Percentiles rank a stretch among this genome's conserved stretches.
phyloP scores from a whole-genome alignment of 2,888 invertebrate genomes.

The Schizaphis graminum region DNA sequence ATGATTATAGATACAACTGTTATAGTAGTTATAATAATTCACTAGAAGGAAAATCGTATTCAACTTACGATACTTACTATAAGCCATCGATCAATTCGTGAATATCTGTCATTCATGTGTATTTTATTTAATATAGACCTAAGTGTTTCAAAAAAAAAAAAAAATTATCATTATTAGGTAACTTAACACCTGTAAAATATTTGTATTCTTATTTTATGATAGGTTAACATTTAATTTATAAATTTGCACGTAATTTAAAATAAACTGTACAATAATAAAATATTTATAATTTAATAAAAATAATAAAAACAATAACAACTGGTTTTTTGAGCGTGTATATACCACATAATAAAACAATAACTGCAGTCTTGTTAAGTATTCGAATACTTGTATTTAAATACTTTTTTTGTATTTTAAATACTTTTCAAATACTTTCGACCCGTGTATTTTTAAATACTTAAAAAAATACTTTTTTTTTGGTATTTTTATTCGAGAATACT shows the following conservation, averaged over 20 bases:
- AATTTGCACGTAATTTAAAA: neutral
- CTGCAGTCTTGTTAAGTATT: too few relatives aligned
- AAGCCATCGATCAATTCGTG: slow-evolving; percentile 42
- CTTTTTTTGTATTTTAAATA: too few relatives aligned
- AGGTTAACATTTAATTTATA: neutral
- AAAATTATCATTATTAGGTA: neutral
- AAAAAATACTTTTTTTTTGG: too few relatives aligned
- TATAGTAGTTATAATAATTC: slow-evolving; percentile 6
- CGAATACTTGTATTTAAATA: too few relatives aligned
- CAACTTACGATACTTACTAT: slow-evolving; percentile 46
- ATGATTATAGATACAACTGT: slow-evolving; percentile 40
- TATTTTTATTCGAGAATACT: too few relatives aligned
- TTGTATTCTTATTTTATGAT: neutral
- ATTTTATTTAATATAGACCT: neutral
- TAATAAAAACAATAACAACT: neutral
- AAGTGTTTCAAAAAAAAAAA: neutral
- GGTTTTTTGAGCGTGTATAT: neutral
- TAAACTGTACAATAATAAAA: neutral
- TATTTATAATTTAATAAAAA: neutral
- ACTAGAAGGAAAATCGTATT: slow-evolving; percentile 39
- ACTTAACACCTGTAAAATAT: neutral
- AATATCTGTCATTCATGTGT: neutral
- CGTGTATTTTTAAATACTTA: too few relatives aligned
- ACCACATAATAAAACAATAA: neutral
- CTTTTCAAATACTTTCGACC: too few relatives aligned